These are phyloP conservation scores for Machimus rusticus DNA, from an alignment of 2,888 invertebrate genomes.

Conservation along the genomic window DNA sequence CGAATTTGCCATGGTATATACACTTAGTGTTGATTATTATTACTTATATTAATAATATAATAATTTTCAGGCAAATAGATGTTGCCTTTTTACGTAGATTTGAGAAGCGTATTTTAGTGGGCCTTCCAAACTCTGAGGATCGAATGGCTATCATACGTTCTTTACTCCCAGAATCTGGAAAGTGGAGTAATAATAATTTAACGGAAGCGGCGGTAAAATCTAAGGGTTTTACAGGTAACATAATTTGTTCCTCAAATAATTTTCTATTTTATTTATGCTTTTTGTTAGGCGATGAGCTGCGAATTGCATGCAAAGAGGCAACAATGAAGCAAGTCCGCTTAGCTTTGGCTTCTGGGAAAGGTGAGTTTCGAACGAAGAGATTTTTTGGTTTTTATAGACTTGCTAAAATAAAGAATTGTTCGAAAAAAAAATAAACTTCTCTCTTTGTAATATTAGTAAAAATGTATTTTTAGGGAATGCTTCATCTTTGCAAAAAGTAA, in stretches of 20 bases:
- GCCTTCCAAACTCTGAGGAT: slow-evolving; percentile 74
- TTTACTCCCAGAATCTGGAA: slow-evolving; percentile 64
- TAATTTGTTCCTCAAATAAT: background rate
- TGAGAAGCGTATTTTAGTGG: slow-evolving; percentile 85
- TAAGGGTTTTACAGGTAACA: slow-evolving; percentile 79
- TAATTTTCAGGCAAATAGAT: slow-evolving; percentile 77
- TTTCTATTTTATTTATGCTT: background rate
- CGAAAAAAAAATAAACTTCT: too few species aligned
- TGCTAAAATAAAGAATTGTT: too few species aligned
- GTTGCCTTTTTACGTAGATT: slow-evolving; percentile 85
- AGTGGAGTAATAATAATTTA: slow-evolving; percentile 51
- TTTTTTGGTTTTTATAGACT: too few species aligned
- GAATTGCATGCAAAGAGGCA: slow-evolving; percentile 86
- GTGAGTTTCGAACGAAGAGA: background rate
- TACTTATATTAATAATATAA: background rate
- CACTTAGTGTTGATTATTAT: background rate
- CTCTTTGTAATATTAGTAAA: too few species aligned
- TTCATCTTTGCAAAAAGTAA: background rate
- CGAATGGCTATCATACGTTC: slow-evolving; percentile 74
- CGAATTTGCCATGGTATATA: slow-evolving; percentile 87
- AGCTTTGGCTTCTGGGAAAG: slow-evolving; percentile 57
- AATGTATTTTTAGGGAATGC: background rate
- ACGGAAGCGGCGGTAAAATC: slow-evolving; percentile 67
- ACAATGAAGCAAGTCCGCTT: slow-evolving; percentile 78
- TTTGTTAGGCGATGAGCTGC: slow-evolving; percentile 82